Evolutionary conservation across 2,888 invertebrate species (phyloP), one percentile per base, ranked within the genome.

Genomic region (Campopleginae sp.): DNA sequence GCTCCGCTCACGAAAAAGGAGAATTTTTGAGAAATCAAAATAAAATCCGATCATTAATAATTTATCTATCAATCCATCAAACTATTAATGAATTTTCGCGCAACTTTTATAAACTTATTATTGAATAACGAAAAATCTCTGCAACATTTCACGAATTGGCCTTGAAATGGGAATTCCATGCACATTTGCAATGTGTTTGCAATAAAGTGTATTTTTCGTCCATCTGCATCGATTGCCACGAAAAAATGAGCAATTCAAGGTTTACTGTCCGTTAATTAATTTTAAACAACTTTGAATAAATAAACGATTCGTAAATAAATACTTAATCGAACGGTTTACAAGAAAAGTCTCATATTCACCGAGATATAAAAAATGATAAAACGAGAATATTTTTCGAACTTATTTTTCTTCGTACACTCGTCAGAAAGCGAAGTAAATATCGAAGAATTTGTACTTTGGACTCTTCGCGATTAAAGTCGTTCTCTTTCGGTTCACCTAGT

Each of bases 381-480:
- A 66, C 8, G n/a, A 3, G 5, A 38, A 44, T 66, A 44, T 42
- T 66, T 65, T 33, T 44, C 19, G 10, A 66, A 74, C 27, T 19
- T 48, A n/a, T 46, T 3, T 38, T 38, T 17, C 12, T 4, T 51
- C 44, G 5, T 14, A 19, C 38, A 42, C 48, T 71, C 19, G 61
- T 42, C 17, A 51, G 17, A 61, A 23, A 38, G 38, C 38, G 5
- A 19, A 63, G 46, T n/a, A n/a, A 61, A 42, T 6, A 77, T 77
- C 42, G 44, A 70, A 61, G 42, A 68, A 42, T 51, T 14, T 44
- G 81, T 58, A 81, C 81, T 80, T 81, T 63, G 84, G 70, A 68
- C 81, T 23, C 48, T 27, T 12, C 44, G 72, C 58, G 80, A 68
- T 80, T 84, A 78, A 81, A 31, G 66, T 46, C 19, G 19, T 38